Evolutionary conservation across 2,888 invertebrate genomes (phyloP).

Genomic region (Drosophila maculinotata): DNA sequence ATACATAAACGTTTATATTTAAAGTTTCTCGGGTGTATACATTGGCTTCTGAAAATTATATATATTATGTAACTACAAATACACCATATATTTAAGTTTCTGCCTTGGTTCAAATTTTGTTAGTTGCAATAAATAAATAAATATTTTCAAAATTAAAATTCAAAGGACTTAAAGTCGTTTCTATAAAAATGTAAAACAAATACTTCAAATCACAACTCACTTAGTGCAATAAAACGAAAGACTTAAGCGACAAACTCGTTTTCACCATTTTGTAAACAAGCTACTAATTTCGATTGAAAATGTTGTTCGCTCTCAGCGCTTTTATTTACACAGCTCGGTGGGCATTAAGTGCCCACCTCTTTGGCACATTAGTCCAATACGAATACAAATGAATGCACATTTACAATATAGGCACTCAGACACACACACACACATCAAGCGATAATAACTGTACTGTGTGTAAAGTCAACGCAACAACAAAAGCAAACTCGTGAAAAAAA

Average conservation of each 20-base stretch:
- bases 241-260: constrained; percentile 66
- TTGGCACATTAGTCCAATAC: constrained; percentile 77
- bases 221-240: constrained; percentile 46
- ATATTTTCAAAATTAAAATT: background rate
- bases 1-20: too few relatives aligned
- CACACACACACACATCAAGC: constrained; percentile 41
- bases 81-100: too few relatives aligned
- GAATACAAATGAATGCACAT: constrained; percentile 76
- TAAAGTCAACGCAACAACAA: constrained; percentile 59
- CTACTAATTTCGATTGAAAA: constrained; percentile 62
- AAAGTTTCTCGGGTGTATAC: too few relatives aligned
- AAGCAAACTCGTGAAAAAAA: constrained; percentile 44
- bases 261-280: constrained; percentile 66
- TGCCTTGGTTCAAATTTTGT: too few relatives aligned
- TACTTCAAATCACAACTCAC: constrained; percentile 9
- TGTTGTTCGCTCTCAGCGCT: constrained; percentile 42
- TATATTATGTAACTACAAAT: too few relatives aligned
- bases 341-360: constrained; percentile 75
- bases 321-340: constrained; percentile 73
- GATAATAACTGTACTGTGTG: constrained; percentile 80
- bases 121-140: too few relatives aligned
- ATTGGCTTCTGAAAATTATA: too few relatives aligned
- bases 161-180: background rate
- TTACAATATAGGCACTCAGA: constrained; percentile 67
- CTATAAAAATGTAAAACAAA: constrained; percentile 4